phyloP scores from a whole-genome alignment of 1,140 invertebrate genomes.

The Scaptomyza hsui region DNA sequence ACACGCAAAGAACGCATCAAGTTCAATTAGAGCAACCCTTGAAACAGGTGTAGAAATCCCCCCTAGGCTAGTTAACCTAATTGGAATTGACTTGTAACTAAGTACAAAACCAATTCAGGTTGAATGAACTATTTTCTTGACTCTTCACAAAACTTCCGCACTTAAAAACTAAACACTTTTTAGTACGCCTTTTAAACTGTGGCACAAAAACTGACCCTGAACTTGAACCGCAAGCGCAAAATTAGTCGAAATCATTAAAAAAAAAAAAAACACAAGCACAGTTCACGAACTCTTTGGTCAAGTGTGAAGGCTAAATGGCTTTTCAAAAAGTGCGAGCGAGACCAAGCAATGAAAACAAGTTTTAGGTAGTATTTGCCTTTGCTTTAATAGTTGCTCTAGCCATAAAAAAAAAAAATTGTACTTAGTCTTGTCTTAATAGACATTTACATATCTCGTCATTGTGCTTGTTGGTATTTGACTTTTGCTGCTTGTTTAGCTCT shows the following conservation, averaged over 20 bases:
- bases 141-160: slow-evolving; percentile 21
- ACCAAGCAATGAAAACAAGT: slow-evolving; percentile 48
- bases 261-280: no score
- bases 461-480: not conserved
- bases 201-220: slow-evolving; percentile 59
- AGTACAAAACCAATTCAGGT: slow-evolving; percentile 14
- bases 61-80: no score
- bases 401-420: slow-evolving; percentile 12
- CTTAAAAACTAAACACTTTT: slow-evolving; percentile 39
- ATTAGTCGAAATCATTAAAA: slow-evolving; percentile 47
- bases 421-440: slow-evolving; percentile 5
- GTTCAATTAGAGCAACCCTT: slow-evolving; percentile 27
- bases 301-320: slow-evolving; percentile 72
- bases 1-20: slow-evolving; percentile 49
- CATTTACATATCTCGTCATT: slow-evolving; percentile 39
- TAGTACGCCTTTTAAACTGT: slow-evolving; percentile 32
- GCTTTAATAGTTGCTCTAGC: slow-evolving; percentile 4
- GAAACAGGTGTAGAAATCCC: slow-evolving; percentile 8
- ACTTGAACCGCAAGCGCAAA: slow-evolving; percentile 58
- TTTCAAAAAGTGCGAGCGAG: slow-evolving; percentile 16
- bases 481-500: not conserved
- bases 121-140: slow-evolving; percentile 37
- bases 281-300: slow-evolving; percentile 76
- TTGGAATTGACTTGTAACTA: not conserved
- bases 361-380: slow-evolving; percentile 8